Evolutionary conservation across 2,797 vertebrate species (phyloP), one percentile per base, ranked within the genome.

Genomic region (Mormyrops boulengeri): DNA sequence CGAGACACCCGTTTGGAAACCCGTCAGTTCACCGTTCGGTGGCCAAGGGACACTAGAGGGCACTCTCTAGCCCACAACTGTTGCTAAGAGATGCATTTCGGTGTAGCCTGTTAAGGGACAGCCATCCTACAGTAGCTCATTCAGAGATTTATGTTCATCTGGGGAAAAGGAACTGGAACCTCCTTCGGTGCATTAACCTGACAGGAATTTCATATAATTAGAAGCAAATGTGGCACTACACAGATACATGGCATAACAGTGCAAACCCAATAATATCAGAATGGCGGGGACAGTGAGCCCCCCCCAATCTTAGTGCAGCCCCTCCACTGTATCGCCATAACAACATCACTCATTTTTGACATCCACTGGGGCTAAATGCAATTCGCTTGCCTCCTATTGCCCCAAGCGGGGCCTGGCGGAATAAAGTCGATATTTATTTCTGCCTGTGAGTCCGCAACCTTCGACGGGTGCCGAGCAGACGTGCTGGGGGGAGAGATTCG

Each of bases 401-500:
- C 38, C 73, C 73, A 80, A 17, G 12, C 14, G 2, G 6, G 73
- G 34, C 62, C 9, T 14, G 62, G 62, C 38, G 4, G 50, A 53
- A 85, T 85, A 5, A 50, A 50, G 44, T 57, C 49, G 26, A 38
- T 87, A 55, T 87, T 57, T 57, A 87, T 87, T 87, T 87, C 52
- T 87, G 26, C 73, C 38, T 44, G 30, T 86, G 22, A 0, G 4
- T 30, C 26, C 7, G 26, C 49, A 26, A n/a, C 84, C 84, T 30
- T 85, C 11, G 49, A 11, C 47, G 2, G 44, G 41, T 1, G 44
- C 57, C 5, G 55, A 8, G n/a, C 3, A 0, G 8, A 19, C 14
- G 19, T 12, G 9, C 9, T 0, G 22, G 2, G 26, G 52, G 57
- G 2, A 52, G 7, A 22, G 4, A n/a, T 57, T 7, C 2, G 3